Evolutionary conservation across 1,140 invertebrate genomes (phyloP), one percentile per base, ranked within the genome.

Genomic region (Elymnias hypermnestra): DNA sequence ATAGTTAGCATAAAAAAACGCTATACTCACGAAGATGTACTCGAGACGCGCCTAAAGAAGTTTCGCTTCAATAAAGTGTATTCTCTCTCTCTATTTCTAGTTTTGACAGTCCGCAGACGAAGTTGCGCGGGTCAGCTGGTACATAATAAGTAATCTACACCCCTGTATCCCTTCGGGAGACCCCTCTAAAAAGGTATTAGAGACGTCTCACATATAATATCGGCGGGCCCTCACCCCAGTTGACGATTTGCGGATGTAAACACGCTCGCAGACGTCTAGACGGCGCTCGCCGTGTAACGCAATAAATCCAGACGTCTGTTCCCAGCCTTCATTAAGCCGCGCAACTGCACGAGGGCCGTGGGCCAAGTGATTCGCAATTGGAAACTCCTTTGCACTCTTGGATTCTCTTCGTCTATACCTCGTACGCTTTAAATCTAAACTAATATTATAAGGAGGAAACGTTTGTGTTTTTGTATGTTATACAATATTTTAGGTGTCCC

Each of bases 211-310:
- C 46, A 54, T 39, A 45, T 54, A 49, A 54, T 54, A 54, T 41
- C 40, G 22, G 40, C 42, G 40, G 14, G 25, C 42, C 31, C 43
- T 42, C 40, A 51, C 57, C 57, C 59, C 46, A 23, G 57, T n/a
- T 62, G 63, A 66, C 68, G 66, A 65, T 59, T 61, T 60, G 53
- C 57, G 53, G 62, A 62, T 71, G 63, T 67, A 70, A 71, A 70
- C 69, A 72, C 42, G 57, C 49, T 51, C 39, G 17, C 56, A 51
- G 57, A 58, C 53, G 58, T 57, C 55, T 62, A 61, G 46, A 64
- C 56, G 50, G 43, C 48, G 29, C 23, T 36, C 45, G 21, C 23
- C 31, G 46, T 57, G 54, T 63, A 61, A 58, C 56, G 51, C 45
- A 64, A 68, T 62, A 62, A 62, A 62, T 63, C 52, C 47, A 50